Conservation (phyloP, 2,797 vertebrate genomes). For the Brachyrhaphis roseni region DNA sequence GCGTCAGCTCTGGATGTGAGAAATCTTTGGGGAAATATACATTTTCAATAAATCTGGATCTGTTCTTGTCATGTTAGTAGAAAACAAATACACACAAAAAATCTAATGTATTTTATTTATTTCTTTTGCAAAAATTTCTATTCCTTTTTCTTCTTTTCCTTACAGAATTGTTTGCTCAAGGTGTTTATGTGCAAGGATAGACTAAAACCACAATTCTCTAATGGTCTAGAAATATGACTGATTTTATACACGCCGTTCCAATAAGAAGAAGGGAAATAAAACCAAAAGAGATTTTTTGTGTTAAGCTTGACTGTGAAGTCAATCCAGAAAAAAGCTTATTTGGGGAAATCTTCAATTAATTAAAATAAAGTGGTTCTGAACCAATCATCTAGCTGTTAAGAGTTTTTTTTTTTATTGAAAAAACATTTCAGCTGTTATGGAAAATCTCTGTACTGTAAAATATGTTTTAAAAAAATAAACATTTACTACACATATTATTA, state of each 20-base stretch:
- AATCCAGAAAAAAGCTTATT: background rate
- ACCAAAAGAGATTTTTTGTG: background rate
- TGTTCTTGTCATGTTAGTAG: background rate
- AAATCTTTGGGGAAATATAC: slow-evolving; percentile 30
- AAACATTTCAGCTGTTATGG: too few relatives aligned
- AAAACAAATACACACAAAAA: background rate
- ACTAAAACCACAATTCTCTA: background rate
- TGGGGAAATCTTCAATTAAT: background rate
- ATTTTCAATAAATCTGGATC: background rate
- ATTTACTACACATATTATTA: too few relatives aligned
- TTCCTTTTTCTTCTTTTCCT: background rate
- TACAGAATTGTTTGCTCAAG: background rate
- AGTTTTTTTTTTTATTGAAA: background rate
- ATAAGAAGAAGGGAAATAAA: background rate
- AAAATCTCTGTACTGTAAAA: too few relatives aligned
- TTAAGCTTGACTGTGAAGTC: background rate
- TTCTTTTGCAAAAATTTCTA: background rate
- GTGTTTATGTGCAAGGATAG: background rate
- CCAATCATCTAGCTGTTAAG: background rate
- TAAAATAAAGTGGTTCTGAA: background rate
- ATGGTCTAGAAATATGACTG: background rate
- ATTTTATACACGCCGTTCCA: background rate
- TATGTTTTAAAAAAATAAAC: too few relatives aligned
- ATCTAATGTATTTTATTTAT: background rate
- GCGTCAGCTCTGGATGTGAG: slow-evolving; percentile 29